Evolutionary conservation across 2,888 invertebrate species (phyloP), one percentile per base, ranked within the genome.

Genomic region (Micoletzkya japonica): DNA sequence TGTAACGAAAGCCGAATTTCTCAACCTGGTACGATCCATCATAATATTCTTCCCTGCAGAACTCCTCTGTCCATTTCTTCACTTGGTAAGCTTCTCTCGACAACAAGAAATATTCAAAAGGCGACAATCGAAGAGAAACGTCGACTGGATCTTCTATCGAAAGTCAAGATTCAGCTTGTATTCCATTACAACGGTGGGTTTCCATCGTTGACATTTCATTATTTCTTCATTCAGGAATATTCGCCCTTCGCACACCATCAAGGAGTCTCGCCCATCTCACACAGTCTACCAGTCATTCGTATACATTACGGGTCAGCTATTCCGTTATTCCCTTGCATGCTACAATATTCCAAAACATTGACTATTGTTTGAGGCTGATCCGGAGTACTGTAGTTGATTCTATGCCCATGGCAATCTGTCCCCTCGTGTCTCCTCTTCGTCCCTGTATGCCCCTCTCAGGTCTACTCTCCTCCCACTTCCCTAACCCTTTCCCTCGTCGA

Each of bases 11-110:
- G 30, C 32, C n/a, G n/a, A 26, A 10, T 28, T 26, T 17, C 28
- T 26, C 54, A 10, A 39, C 7, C 52, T 20, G 52, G 52, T n/a
- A 52, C 52, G 17, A 24, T 52, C 6, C 52, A 6, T 52, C 24
- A 17, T 52, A 4, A 17, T 24, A 6, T n/a, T 52, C n/a, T 4
- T 32, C 24, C 32, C 6, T 28, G 17, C 30, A 66, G 66, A 7
- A 37, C 36, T 6, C 54, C 56, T 26, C 56, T 66, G 2, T 66
- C 66, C 10, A 54, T 66, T 66, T 66, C 66, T 30, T 66, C 66
- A 2, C 66, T 66, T 32, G 66, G 66, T 1, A 52, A 39, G 10
- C 30, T 66, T 1, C 14, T 28, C 3, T 66, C 66, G 0, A 30
- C n/a, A n/a, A 34, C 28, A 3, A 54, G 49, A n/a, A 37, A 66